phyloP scores from a whole-genome alignment of 2,888 invertebrate genomes.

The Didymodactylos carnosus region DNA sequence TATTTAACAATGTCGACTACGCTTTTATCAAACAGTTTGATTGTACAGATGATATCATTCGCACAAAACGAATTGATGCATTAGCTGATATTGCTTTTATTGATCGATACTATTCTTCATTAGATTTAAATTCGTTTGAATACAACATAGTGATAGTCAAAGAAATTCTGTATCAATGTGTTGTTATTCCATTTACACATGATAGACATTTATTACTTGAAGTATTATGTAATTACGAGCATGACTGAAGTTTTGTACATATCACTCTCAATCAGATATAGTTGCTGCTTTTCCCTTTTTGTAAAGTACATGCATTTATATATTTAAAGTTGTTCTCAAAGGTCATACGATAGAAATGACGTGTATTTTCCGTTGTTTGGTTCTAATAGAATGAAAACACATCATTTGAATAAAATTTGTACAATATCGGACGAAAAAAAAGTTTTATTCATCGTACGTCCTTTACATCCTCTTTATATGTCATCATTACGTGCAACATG shows the following conservation, averaged over 20 bases:
- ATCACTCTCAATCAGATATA: too few relatives aligned
- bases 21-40: not conserved
- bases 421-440: too few relatives aligned
- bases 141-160: not conserved
- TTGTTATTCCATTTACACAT: not conserved
- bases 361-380: too few relatives aligned
- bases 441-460: too few relatives aligned
- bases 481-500: too few relatives aligned
- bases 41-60: not conserved
- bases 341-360: too few relatives aligned
- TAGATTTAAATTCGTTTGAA: not conserved
- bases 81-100: not conserved
- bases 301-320: too few relatives aligned
- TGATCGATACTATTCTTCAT: not conserved
- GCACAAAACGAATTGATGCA: not conserved
- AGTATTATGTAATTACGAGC: not conserved
- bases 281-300: too few relatives aligned
- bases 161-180: not conserved
- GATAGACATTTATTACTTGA: not conserved
- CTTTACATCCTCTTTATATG: too few relatives aligned
- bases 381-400: too few relatives aligned
- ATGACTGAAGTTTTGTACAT: not conserved
- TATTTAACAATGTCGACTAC: not conserved
- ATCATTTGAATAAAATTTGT: too few relatives aligned
- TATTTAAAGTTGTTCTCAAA: too few relatives aligned